A percentile compares a stretch with the other conserved stretches of the same genome.
These are phyloP conservation scores for Phoeniculus purpureus DNA, from an alignment of 2,797 vertebrate genomes.

Conservation along the genomic window DNA sequence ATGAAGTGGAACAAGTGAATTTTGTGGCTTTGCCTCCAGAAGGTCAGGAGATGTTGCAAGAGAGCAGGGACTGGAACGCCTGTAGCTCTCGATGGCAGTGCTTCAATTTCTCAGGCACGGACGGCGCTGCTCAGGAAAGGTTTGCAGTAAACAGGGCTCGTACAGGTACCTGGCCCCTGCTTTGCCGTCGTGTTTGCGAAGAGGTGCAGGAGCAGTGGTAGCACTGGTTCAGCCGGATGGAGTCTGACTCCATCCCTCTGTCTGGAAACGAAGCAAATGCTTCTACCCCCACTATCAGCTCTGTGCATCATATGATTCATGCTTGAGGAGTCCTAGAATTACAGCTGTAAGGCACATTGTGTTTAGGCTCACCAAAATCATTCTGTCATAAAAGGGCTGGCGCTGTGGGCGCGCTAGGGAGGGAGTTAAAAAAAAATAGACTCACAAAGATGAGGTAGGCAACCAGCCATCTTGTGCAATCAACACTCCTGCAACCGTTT, in stretches of 20 bases:
- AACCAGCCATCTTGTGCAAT: conserved; percentile 37
- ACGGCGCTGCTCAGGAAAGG: background rate
- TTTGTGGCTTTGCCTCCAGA: conserved; percentile 12
- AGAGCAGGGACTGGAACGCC: background rate
- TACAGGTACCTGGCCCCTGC: background rate
- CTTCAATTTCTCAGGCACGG: background rate
- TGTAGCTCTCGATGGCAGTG: background rate
- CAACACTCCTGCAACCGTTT: background rate
- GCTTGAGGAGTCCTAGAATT: conserved; percentile 57
- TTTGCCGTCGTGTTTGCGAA: background rate
- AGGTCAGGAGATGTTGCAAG: conserved; percentile 60
- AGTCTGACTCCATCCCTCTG: conserved; percentile 47
- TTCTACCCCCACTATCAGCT: conserved; percentile 61
- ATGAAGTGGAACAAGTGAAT: conserved; percentile 62
- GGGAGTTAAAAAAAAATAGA: background rate
- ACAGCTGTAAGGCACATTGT: conserved; percentile 66
- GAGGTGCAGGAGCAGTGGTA: conserved; percentile 41
- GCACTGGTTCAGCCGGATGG: conserved; percentile 59
- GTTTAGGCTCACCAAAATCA: conserved; percentile 50
- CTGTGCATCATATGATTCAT: conserved; percentile 57
- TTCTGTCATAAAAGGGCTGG: conserved; percentile 51
- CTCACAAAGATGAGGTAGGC: background rate
- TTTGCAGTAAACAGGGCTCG: background rate
- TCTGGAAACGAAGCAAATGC: conserved; percentile 67
- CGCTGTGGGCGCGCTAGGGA: background rate